Evolutionary conservation across 2,888 invertebrate species (phyloP), one percentile per base, ranked within the genome.

Genomic region (Cataglyphis rosenhaueri): DNA sequence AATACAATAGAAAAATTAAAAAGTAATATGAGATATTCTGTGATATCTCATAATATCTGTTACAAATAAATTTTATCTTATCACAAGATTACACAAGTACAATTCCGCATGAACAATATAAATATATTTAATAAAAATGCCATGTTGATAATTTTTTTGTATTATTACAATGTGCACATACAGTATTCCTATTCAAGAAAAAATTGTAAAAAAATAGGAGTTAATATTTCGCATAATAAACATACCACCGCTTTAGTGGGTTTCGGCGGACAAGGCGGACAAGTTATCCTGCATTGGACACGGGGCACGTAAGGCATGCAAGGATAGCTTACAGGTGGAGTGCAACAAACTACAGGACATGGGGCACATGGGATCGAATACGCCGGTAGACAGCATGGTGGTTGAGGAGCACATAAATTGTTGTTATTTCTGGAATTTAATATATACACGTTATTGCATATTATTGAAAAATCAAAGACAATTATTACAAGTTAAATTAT

Each of bases 161-260:
- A 3, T 38, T 25, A 8, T 35, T 18, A n/a, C 0, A 59, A 57
- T 55, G 21, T 55, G 12, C n/a, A n/a, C 0, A 35, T 38, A 32
- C 5, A 18, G 2, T 3, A 52, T 15, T 64, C 18, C 1, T 25
- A 1, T 12, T 52, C 0, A 35, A 1, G 10, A 4, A 21, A 61
- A 48, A 64, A 35, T 35, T 8, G 12, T 29, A 8, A 9, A 52
- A 38, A 9, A n/a, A 52, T 3, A 12, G 18, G n/a, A 52, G 3
- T 73, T n/a, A 0, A 32, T 38, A n/a, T 35, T 75, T 12, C 8
- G 9, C 12, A 9, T 1, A 5, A 18, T 10, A 18, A 65, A 81
- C 86, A 57, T 81, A 91, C 91, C 64, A 85, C 76, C 35, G 92
- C 89, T 83, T 85, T 88, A 1, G 84, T 86, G 6, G 92, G 87